Conservation (phyloP, 2,113 vertebrate genomes). For the Cyanistes caeruleus region DNA sequence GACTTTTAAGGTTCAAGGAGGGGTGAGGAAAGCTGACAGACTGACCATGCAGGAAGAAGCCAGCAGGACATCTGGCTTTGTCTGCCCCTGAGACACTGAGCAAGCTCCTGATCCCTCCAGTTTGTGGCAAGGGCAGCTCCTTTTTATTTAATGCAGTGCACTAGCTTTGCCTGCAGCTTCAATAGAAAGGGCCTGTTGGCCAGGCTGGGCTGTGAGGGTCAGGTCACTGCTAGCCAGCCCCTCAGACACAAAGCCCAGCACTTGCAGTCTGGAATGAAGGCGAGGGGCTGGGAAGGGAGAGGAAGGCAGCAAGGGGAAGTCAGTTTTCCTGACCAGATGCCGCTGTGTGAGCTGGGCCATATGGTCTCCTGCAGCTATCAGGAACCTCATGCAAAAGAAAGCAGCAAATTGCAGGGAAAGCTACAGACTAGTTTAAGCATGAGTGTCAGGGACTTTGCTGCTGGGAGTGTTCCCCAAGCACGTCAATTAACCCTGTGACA, state of each 20-base stretch:
- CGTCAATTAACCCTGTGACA: not conserved
- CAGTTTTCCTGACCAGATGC: constrained; percentile 39
- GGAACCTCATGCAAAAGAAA: not conserved
- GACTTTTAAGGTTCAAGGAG: not conserved
- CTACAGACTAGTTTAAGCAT: not conserved
- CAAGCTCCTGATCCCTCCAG: not conserved
- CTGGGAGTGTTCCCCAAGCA: not conserved
- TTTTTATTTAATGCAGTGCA: not conserved
- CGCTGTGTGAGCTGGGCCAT: not conserved
- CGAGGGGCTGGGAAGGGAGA: not conserved
- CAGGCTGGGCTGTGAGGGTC: not conserved
- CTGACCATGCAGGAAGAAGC: not conserved
- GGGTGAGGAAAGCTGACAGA: not conserved
- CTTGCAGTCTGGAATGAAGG: not conserved
- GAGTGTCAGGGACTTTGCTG: not conserved
- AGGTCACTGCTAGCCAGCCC: not conserved
- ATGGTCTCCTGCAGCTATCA: not conserved
- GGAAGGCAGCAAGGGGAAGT: not conserved
- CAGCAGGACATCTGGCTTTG: not conserved
- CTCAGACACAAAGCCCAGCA: not conserved
- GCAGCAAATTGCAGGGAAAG: not conserved
- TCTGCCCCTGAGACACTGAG: not conserved
- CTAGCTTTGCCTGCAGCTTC: not conserved
- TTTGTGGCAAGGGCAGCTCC: not conserved
- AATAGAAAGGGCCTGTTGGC: not conserved